These are phyloP conservation scores for Torymus aiolomorphi DNA, from an alignment of 2,888 invertebrate species.

Conservation along the genomic window DNA sequence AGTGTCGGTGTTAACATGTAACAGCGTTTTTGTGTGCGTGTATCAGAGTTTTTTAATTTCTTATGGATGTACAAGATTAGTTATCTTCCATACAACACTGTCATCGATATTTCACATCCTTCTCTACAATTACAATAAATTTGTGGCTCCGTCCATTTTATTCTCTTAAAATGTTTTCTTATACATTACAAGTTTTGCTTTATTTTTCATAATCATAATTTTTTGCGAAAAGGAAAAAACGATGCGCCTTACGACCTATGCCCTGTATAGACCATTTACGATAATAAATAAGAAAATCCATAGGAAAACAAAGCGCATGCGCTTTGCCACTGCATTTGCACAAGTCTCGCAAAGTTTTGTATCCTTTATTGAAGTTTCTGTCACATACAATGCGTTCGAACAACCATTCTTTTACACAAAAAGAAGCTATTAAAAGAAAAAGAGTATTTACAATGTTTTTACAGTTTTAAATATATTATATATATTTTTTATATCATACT, in stretches of 20 bases:
- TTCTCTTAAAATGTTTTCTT: slow-evolving; percentile 37
- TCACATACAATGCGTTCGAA: not conserved
- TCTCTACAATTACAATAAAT: slow-evolving; percentile 56
- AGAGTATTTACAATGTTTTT: not conserved
- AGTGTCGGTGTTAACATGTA: slow-evolving; percentile 49
- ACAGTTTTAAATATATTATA: not conserved
- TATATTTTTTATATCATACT: not conserved
- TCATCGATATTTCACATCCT: slow-evolving; percentile 58
- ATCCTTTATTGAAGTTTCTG: slow-evolving; percentile 22
- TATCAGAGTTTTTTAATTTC: slow-evolving; percentile 13
- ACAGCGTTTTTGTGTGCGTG: slow-evolving; percentile 28
- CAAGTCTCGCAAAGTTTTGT: slow-evolving; percentile 41
- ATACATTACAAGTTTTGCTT: slow-evolving; percentile 30
- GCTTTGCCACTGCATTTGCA: slow-evolving; percentile 55
- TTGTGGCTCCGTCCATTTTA: slow-evolving; percentile 40
- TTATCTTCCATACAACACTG: slow-evolving; percentile 59
- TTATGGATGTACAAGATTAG: slow-evolving; percentile 19
- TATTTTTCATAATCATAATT: slow-evolving; percentile 43
- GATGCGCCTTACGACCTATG: slow-evolving; percentile 71
- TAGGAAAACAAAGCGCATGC: slow-evolving; percentile 64
- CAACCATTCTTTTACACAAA: slow-evolving; percentile 3
- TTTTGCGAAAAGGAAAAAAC: slow-evolving; percentile 33
- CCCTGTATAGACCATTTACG: slow-evolving; percentile 74
- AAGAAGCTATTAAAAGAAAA: slow-evolving; percentile 29
- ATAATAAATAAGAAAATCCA: slow-evolving; percentile 66